These are phyloP conservation scores for Eumaeus atala DNA, from an alignment of 1,140 invertebrate genomes.

Conservation along the genomic window DNA sequence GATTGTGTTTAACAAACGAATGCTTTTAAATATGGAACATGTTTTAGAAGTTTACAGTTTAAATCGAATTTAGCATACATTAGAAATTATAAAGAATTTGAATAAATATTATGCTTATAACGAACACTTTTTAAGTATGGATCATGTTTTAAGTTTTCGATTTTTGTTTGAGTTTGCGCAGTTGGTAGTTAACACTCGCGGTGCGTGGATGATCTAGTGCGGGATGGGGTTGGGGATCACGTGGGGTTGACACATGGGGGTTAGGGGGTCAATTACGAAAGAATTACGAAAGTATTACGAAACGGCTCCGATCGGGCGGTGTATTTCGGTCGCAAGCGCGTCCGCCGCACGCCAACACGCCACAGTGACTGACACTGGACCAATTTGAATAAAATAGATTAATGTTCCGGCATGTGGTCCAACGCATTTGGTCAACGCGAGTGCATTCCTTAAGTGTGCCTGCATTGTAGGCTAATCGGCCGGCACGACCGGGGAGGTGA, in stretches of 20 bases:
- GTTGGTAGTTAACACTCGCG: neutral
- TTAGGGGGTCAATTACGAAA: conserved; percentile 31
- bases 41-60: neutral
- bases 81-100: neutral
- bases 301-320: conserved; percentile 40
- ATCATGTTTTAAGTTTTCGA: neutral
- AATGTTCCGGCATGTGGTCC: neutral
- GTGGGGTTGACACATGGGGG: neutral
- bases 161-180: neutral
- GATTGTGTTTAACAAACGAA: no score
- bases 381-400: neutral
- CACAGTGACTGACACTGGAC: conserved; percentile 34
- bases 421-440: neutral
- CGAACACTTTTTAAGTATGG: neutral
- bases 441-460: neutral
- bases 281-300: no score
- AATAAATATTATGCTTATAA: neutral
- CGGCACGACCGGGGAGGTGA: neutral
- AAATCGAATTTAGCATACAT: neutral
- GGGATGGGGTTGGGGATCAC: conserved; percentile 2
- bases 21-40: neutral
- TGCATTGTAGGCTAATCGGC: neutral
- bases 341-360: conserved; percentile 39
- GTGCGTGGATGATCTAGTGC: neutral
- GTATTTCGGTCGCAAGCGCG: conserved; percentile 31